Conservation (phyloP, 1,140 invertebrate species). For the Zaprionus lachaisei region DNA sequence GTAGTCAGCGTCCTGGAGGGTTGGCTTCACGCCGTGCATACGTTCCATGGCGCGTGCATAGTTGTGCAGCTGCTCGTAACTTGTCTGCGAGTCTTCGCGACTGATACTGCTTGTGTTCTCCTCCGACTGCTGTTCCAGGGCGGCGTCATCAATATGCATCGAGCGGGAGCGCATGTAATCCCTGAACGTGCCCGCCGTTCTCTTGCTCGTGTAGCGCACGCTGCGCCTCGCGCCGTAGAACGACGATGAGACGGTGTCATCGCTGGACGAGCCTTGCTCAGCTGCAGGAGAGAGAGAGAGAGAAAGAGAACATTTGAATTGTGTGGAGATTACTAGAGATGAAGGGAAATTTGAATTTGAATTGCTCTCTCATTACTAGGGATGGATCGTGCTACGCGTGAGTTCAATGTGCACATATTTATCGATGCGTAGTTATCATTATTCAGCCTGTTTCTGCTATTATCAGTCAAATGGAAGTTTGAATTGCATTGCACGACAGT, state of each 20-base stretch:
- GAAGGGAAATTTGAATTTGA: neutral
- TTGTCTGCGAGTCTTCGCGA: slow-evolving; percentile 72
- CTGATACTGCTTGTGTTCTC: slow-evolving; percentile 77
- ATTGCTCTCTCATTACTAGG: neutral
- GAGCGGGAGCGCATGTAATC: slow-evolving; percentile 79
- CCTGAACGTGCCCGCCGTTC: slow-evolving; percentile 74
- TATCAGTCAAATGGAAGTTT: neutral
- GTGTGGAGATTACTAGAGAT: neutral
- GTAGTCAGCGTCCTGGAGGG: slow-evolving; percentile 42
- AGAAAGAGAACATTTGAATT: neutral
- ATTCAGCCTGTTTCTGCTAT: neutral
- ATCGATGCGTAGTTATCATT: neutral
- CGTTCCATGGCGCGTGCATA: slow-evolving; percentile 64
- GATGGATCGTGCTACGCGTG: neutral
- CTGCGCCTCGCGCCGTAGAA: slow-evolving; percentile 80
- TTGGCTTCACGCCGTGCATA: slow-evolving; percentile 58
- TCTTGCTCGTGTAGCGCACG: slow-evolving; percentile 81
- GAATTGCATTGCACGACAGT: neutral
- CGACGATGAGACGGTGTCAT: slow-evolving; percentile 80
- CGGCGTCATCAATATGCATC: slow-evolving; percentile 72
- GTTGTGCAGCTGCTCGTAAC: slow-evolving; percentile 69
- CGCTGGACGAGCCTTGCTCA: slow-evolving; percentile 76
- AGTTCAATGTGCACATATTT: neutral
- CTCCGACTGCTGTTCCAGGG: slow-evolving; percentile 67
- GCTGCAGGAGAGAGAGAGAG: slow-evolving; percentile 24